Evolutionary conservation across 2,888 invertebrate genomes (phyloP).

Genomic region (Eupithecia insigniata): DNA sequence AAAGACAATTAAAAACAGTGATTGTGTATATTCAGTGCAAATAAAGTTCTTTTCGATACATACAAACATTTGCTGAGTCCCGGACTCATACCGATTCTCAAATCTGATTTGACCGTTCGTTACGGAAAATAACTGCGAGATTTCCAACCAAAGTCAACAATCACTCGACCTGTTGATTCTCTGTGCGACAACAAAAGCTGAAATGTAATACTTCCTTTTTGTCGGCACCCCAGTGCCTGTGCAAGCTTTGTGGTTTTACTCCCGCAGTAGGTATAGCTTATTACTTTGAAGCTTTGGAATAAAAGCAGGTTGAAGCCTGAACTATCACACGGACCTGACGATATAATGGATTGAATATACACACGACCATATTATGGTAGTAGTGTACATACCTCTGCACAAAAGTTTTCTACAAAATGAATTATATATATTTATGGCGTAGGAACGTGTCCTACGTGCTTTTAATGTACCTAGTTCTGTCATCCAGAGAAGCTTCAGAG

Average conservation of each 20-base stretch:
- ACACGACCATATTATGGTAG: not conserved
- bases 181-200: conserved; percentile 8
- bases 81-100: not conserved
- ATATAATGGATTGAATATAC: not conserved
- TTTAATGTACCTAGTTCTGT: not conserved
- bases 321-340: not conserved
- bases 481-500: not conserved
- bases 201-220: conserved; percentile 5
- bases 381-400: not conserved
- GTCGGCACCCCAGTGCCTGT: not conserved
- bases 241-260: conserved; percentile 1
- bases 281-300: not conserved
- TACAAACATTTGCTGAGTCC: not conserved
- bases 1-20: not conserved
- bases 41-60: not conserved
- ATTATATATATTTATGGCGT: not conserved
- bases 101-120: not conserved
- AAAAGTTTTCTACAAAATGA: not conserved
- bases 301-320: not conserved
- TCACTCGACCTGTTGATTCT: conserved; percentile 40
- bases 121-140: conserved; percentile 18
- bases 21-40: not conserved
- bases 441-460: no score
- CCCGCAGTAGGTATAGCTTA: not conserved
- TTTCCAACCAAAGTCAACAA: conserved; percentile 28